Conservation (phyloP, 1,140 invertebrate genomes). For the Teleogryllus occipitalis region DNA sequence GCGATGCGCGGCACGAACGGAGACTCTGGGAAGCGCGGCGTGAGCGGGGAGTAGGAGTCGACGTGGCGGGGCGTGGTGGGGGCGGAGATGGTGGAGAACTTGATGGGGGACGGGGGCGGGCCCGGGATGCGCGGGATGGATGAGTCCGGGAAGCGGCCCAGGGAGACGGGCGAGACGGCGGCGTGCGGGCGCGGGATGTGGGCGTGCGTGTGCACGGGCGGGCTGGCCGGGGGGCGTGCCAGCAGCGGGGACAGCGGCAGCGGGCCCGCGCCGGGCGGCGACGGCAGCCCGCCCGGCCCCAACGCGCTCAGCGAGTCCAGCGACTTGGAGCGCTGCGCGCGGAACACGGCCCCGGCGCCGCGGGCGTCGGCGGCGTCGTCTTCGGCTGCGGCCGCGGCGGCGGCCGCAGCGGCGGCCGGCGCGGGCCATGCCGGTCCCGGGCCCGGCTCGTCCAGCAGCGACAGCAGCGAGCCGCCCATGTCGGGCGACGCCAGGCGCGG, state of each 20-base stretch:
- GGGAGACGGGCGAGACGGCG: background rate
- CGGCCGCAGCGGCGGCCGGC: background rate
- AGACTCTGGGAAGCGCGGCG: background rate
- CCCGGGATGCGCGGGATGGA: background rate
- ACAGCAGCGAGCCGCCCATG: slow-evolving; percentile 25
- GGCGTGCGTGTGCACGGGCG: background rate
- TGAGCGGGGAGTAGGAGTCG: background rate
- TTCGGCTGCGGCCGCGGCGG: background rate
- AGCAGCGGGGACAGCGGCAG: background rate
- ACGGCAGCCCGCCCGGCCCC: background rate
- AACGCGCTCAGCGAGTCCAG: slow-evolving; percentile 21
- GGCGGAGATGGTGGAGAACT: background rate
- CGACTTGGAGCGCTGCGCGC: slow-evolving; percentile 21
- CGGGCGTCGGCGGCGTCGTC: background rate
- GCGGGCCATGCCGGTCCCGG: background rate
- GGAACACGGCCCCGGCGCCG: slow-evolving; percentile 9
- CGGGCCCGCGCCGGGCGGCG: background rate
- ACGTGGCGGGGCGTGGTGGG: background rate
- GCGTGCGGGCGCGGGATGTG: slow-evolving; percentile 6
- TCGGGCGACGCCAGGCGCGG: slow-evolving; percentile 27
- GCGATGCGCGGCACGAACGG: background rate
- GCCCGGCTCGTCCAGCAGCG: slow-evolving; percentile 18
- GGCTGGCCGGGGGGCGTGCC: background rate
- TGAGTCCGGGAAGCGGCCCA: background rate
- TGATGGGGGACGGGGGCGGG: background rate